Conservation (phyloP, 2,888 invertebrate genomes). For the Fragum whitleyi region DNA sequence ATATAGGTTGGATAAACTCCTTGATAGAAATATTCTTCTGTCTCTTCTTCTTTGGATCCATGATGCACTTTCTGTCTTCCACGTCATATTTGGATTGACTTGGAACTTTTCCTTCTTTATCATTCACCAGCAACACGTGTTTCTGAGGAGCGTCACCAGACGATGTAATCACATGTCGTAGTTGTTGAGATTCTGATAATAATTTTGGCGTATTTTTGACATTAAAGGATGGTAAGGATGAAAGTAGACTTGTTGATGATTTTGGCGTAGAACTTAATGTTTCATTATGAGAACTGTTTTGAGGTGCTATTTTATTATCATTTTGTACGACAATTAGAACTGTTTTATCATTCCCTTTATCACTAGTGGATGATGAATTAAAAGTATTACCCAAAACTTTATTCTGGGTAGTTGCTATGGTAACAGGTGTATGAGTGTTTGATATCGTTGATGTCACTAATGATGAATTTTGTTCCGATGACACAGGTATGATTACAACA, state of each 20-base stretch:
- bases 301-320: slow-evolving; percentile 26
- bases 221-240: neutral
- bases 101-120: slow-evolving; percentile 2
- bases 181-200: neutral
- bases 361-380: neutral
- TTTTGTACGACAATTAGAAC: slow-evolving; percentile 51
- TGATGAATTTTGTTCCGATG: slow-evolving; percentile 43
- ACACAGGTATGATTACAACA: slow-evolving; percentile 61
- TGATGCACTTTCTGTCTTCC: slow-evolving; percentile 38
- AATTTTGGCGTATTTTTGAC: neutral
- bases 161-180: slow-evolving; percentile 44
- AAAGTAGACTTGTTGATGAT: slow-evolving; percentile 2
- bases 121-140: slow-evolving; percentile 50
- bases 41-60: slow-evolving; percentile 57
- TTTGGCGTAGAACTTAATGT: neutral
- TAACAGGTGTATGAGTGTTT: neutral
- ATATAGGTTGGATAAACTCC: slow-evolving; percentile 49
- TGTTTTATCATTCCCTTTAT: slow-evolving; percentile 29
- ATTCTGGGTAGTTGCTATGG: neutral
- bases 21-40: slow-evolving; percentile 24
- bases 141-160: slow-evolving; percentile 44
- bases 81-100: neutral
- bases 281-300: neutral
- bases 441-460: slow-evolving; percentile 2
- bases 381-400: neutral